A percentile compares a stretch with the other conserved stretches of the same genome.
Conservation (phyloP, 2,888 invertebrate genomes). For the Drosophila atroscutellata region DNA sequence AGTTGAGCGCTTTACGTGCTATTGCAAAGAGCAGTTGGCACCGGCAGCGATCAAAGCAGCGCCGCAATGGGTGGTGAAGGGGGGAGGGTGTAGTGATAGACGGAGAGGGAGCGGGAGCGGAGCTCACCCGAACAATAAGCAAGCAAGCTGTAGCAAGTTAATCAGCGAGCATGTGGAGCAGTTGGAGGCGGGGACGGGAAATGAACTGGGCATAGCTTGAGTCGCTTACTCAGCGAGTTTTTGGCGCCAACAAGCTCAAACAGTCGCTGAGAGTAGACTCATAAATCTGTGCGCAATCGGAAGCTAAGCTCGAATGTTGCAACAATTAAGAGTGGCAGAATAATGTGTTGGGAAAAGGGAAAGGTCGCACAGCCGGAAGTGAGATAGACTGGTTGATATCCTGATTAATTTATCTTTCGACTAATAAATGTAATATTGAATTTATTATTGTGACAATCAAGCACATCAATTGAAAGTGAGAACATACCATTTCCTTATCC, state of each 20-base stretch:
- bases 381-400: constrained; percentile 7
- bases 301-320: constrained; percentile 3
- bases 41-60: constrained; percentile 38
- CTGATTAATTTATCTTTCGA: constrained; percentile 21
- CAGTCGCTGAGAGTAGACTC: constrained; percentile 8
- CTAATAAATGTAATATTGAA: constrained; percentile 26
- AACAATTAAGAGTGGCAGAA: constrained; percentile 32
- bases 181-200: constrained; percentile 3
- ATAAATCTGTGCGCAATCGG: constrained; percentile 43
- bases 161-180: constrained; percentile 7
- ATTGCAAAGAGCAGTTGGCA: constrained; percentile 37
- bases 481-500: constrained; percentile 95
- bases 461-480: background rate
- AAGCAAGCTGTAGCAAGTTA: constrained; percentile 20
- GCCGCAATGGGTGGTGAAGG: background rate
- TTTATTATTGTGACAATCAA: constrained; percentile 25
- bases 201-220: constrained; percentile 3
- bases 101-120: background rate
- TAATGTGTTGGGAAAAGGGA: constrained; percentile 17
- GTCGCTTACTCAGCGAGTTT: constrained; percentile 28
- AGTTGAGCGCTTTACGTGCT: constrained; percentile 40
- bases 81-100: too few relatives aligned
- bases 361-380: constrained; percentile 33
- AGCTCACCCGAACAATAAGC: constrained; percentile 8
- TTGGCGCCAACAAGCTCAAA: constrained; percentile 6